Evolutionary conservation across 2,797 vertebrate species (phyloP).

Genomic region (Harpagifer antarcticus): DNA sequence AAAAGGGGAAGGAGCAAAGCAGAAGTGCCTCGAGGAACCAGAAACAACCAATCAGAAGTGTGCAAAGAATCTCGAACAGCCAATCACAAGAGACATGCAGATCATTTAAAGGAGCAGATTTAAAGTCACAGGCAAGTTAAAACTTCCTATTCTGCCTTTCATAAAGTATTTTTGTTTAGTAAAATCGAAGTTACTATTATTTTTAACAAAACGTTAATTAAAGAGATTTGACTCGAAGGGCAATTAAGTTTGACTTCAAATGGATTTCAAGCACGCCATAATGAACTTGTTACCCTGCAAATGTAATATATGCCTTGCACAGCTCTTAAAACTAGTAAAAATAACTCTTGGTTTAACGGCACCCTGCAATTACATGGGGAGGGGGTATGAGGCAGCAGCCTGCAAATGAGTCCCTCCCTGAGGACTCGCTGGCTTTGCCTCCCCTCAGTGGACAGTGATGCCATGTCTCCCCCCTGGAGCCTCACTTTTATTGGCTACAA

Average conservation of each 20-base stretch:
- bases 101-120: conserved; percentile 17
- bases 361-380: conserved; percentile 77
- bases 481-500: conserved; percentile 7
- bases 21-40: background rate
- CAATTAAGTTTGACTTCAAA: conserved; percentile 19
- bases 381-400: conserved; percentile 58
- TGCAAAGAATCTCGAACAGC: conserved; percentile 1
- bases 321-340: conserved; percentile 72
- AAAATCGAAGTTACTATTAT: background rate
- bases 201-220: conserved; percentile 5
- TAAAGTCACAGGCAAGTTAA: conserved; percentile 67
- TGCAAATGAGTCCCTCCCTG: conserved; percentile 47
- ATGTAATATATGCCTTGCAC: conserved; percentile 55
- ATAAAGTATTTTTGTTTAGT: background rate
- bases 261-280: conserved; percentile 50
- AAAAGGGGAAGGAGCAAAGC: conserved; percentile 24
- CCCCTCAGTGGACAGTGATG: conserved; percentile 26
- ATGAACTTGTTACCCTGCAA: conserved; percentile 60
- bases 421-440: conserved; percentile 16
- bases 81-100: conserved; percentile 48
- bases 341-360: conserved; percentile 74
- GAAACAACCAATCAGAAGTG: conserved; percentile 23
- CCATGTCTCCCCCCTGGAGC: conserved; percentile 1
- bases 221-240: background rate
- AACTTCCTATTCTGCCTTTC: background rate